Evolutionary conservation across 2,888 invertebrate genomes (phyloP), one percentile per base, ranked within the genome.

Genomic region (Plusia festucae): DNA sequence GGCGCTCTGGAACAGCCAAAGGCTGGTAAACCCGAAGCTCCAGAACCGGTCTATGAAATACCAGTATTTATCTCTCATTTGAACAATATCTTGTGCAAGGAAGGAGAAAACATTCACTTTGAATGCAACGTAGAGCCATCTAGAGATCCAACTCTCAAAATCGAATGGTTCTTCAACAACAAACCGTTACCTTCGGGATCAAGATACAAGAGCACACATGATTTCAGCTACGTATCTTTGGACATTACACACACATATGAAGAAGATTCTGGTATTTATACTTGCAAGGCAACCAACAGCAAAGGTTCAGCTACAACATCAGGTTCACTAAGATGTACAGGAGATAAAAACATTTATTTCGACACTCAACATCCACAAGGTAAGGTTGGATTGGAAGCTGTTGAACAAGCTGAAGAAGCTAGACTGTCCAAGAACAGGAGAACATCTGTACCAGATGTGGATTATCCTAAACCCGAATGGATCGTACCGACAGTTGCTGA

Each of bases 331-430:
- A 97, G 98, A 86, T 98, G 98, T 83, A 97, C 97, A 52, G 97
- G 97, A 76, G 97, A 97, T 78, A 96, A 96, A 85, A 96, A 96
- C 68, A 98, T 98, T 88, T 98, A 97, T 88, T 92, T 97, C 55
- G 98, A 99, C 85, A 99, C 99, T 0, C 99, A 99, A 92, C 98
- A 99, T 95, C 99, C 99, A 52, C 99, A 98, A 95, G 99, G 99
- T 40, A 96, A 97, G 87, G 97, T 97, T 81, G 99, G 99, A 53
- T 95, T 99, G 64, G 98, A 98, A 86, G 97, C 97, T 72, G 98
- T 99, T 0, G 97, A 98, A 88, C 98, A 98, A 92, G 97, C 98
- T 53, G 99, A 99, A 88, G 97, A 97, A 85, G 97, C 97, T 20
- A 96, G 97, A 79, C 95, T 97, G 69, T 97, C 97, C 83, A 97